Evolutionary conservation across 2,888 invertebrate species (phyloP).

Genomic region (Lithophane ornitopus): DNA sequence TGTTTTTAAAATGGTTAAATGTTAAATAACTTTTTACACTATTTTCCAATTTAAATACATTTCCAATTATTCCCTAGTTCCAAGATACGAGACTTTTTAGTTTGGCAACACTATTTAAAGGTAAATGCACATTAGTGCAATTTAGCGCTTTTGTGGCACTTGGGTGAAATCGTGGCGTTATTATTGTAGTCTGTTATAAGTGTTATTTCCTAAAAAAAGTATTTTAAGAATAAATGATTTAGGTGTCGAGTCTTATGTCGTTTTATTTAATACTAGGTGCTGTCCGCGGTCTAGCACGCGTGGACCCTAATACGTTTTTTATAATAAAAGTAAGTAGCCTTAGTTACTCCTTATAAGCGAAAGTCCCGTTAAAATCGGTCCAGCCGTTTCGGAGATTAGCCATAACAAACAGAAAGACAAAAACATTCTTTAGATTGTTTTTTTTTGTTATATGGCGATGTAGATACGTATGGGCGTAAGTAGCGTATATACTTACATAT

Average conservation of each 20-base stretch:
- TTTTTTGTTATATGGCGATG: too few relatives aligned
- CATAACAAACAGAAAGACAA: too few relatives aligned
- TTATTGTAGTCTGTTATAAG: conserved; percentile 54
- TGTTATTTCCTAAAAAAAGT: conserved; percentile 60
- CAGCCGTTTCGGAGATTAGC: too few relatives aligned
- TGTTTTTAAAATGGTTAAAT: conserved; percentile 15
- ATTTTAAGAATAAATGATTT: conserved; percentile 62
- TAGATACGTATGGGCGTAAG: too few relatives aligned
- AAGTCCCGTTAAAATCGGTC: too few relatives aligned
- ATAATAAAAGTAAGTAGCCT: too few relatives aligned
- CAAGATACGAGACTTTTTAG: conserved; percentile 9
- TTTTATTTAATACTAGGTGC: conserved; percentile 31
- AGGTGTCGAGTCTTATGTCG: conserved; percentile 37
- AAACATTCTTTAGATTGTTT: too few relatives aligned
- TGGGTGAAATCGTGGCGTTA: conserved; percentile 34
- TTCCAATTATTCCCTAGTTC: conserved; percentile 12
- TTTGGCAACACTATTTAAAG: conserved; percentile 51
- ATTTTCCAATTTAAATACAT: conserved; percentile 8
- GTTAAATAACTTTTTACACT: background rate
- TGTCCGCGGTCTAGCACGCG: rapidly evolving
- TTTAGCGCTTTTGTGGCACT: conserved; percentile 41
- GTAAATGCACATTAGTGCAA: conserved; percentile 27
- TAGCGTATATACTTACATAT: too few relatives aligned
- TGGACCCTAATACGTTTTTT: too few relatives aligned
- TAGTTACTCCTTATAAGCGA: too few relatives aligned